Percentiles rank a stretch among this genome's conserved stretches.
Conservation (phyloP, 2,888 invertebrate species). For the Apomyelois bistriatella region DNA sequence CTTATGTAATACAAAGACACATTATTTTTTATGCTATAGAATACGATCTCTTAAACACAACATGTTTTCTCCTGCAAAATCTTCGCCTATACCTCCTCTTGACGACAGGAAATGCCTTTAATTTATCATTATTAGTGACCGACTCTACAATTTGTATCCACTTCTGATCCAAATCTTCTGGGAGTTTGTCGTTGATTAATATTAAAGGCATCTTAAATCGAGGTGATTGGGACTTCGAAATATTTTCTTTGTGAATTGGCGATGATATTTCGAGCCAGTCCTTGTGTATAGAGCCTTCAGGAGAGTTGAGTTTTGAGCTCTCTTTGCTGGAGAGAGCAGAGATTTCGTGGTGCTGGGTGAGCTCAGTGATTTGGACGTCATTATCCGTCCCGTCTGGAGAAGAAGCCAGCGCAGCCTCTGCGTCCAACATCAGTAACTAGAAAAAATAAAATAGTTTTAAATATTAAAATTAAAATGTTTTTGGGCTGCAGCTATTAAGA, state of each 20-base stretch:
- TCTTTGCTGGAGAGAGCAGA: constrained; percentile 48
- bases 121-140: constrained; percentile 48
- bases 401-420: constrained; percentile 53
- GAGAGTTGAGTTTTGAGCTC: constrained; percentile 39
- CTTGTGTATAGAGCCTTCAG: constrained; percentile 34
- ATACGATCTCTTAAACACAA: constrained; percentile 66
- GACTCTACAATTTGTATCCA: constrained; percentile 54
- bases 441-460: constrained; percentile 25
- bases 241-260: constrained; percentile 38
- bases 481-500: too few relatives aligned
- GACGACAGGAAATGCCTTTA: constrained; percentile 47
- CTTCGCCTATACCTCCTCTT: constrained; percentile 57
- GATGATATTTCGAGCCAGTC: constrained; percentile 42
- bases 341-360: constrained; percentile 51
- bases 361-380: constrained; percentile 40
- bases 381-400: constrained; percentile 37
- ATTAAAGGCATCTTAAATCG: constrained; percentile 57
- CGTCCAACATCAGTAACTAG: constrained; percentile 59
- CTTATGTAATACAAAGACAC: not conserved
- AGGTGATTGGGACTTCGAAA: constrained; percentile 27
- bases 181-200: constrained; percentile 63
- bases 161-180: constrained; percentile 64
- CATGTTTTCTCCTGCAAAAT: constrained; percentile 60
- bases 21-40: constrained; percentile 47
- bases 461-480: not conserved